Percentiles rank a stretch among this genome's conserved stretches.
These are phyloP conservation scores for Agonopterix arenella DNA, from an alignment of 2,888 invertebrate species.

Conservation along the genomic window DNA sequence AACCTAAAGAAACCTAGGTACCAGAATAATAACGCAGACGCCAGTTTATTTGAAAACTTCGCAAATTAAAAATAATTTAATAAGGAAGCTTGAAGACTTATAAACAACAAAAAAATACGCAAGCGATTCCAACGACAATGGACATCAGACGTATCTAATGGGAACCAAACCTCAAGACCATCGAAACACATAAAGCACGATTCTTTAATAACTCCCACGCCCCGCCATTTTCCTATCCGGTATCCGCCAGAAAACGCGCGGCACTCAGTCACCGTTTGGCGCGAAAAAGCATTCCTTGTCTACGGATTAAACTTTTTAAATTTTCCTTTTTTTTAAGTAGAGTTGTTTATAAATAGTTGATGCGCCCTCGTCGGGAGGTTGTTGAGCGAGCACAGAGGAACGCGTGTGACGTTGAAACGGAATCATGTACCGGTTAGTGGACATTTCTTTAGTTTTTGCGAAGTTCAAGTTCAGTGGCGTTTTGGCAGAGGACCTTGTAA, in stretches of 20 bases:
- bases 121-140: not conserved
- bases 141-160: not conserved
- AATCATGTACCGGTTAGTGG: conserved; percentile 62
- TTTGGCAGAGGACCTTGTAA: not conserved
- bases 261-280: conserved; percentile 33
- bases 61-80: too few relatives aligned
- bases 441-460: conserved; percentile 25
- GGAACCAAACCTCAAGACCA: not conserved
- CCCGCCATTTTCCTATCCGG: conserved; percentile 23
- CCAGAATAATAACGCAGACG: too few relatives aligned
- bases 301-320: conserved; percentile 1
- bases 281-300: conserved; percentile 24
- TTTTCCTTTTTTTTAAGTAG: conserved; percentile 38
- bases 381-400: conserved; percentile 10
- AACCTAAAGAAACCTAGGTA: too few relatives aligned
- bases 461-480: conserved; percentile 10
- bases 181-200: not conserved
- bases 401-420: conserved; percentile 27
- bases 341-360: conserved; percentile 47
- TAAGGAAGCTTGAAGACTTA: too few relatives aligned
- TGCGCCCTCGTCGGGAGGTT: conserved; percentile 31
- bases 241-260: conserved; percentile 4
- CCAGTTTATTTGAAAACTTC: too few relatives aligned
- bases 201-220: conserved; percentile 21
- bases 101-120: too few relatives aligned